Evolutionary conservation across 2,113 vertebrate species (phyloP).

Genomic region (Cavia porcellus): DNA sequence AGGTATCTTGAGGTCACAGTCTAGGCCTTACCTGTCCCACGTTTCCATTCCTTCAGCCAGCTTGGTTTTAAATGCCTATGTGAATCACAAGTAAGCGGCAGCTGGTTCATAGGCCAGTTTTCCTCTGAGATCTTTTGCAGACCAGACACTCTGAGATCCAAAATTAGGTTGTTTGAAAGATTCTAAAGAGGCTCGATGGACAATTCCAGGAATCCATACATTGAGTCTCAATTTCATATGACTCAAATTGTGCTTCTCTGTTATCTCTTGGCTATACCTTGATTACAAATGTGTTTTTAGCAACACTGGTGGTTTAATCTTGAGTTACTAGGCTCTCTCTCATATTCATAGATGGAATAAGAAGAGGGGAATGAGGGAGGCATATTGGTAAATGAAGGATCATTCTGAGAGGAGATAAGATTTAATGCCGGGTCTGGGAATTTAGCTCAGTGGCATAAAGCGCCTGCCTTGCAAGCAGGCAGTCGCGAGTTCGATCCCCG

Average conservation of each 20-base stretch:
- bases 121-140: background rate
- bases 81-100: background rate
- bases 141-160: background rate
- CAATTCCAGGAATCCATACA: background rate
- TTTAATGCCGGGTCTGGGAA: no score
- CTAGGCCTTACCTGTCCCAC: background rate
- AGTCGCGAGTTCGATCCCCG: no score
- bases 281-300: background rate
- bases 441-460: no score
- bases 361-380: background rate
- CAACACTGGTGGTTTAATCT: background rate
- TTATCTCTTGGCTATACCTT: background rate
- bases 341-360: background rate
- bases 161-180: constrained; percentile 10
- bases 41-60: background rate
- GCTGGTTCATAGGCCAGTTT: background rate
- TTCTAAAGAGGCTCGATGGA: background rate
- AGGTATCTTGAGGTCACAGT: background rate
- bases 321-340: background rate
- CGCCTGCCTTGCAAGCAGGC: no score
- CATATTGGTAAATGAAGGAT: background rate
- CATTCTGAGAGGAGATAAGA: background rate
- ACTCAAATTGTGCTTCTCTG: background rate
- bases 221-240: background rate
- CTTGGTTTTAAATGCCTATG: background rate